phyloP scores from a whole-genome alignment of 1,140 invertebrate species.

The Bemisia tabaci region DNA sequence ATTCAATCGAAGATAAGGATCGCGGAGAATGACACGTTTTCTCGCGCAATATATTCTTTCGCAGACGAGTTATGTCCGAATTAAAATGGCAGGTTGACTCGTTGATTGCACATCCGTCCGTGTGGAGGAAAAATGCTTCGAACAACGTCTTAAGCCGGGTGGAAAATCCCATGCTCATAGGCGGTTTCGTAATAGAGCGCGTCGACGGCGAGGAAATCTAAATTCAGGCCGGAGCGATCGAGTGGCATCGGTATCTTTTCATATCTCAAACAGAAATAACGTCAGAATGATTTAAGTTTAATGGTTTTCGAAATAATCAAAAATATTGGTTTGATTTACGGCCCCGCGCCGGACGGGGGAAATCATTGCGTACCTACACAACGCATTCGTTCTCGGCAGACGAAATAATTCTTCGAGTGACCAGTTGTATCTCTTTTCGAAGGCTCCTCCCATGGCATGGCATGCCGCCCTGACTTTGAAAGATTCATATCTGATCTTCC shows the following conservation, averaged over 20 bases:
- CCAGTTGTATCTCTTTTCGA: not conserved
- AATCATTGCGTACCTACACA: not conserved
- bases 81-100: not conserved
- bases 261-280: not conserved
- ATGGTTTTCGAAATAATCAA: not conserved
- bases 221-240: not conserved
- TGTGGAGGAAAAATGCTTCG: too few species aligned
- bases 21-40: not conserved
- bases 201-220: not conserved
- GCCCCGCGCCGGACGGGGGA: not conserved
- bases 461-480: not conserved
- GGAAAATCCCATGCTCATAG: too few species aligned
- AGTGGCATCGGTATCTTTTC: not conserved
- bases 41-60: not conserved
- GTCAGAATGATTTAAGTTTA: not conserved
- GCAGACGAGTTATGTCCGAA: not conserved
- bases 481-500: not conserved
- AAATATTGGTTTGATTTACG: not conserved
- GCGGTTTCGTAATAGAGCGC: too few species aligned
- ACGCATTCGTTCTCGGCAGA: not conserved
- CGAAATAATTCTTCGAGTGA: not conserved
- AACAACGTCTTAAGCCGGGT: too few species aligned
- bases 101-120: not conserved
- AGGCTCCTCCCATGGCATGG: not conserved
- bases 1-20: not conserved